Conservation (phyloP, 37 sponge, comb jelly and placozoan species). For the Lycopodina hypogea region DNA sequence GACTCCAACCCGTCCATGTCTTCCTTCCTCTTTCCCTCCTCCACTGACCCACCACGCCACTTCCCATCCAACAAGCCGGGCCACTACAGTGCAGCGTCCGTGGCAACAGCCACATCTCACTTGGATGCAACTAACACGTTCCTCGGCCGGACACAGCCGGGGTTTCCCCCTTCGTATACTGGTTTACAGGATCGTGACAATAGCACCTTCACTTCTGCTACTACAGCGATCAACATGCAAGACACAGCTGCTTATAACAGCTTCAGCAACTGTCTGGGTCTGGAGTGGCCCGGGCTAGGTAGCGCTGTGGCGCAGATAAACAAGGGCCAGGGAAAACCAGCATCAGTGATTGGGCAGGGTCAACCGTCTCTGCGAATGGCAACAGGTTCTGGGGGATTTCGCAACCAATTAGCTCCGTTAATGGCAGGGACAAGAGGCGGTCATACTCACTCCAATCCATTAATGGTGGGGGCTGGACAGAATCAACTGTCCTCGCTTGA, state of each 20-base stretch:
- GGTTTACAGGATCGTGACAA: not conserved
- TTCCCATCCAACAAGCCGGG: not conserved
- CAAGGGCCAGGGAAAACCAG: not conserved
- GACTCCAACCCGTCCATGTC: slow-evolving; percentile 7
- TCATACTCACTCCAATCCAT: too few relatives aligned
- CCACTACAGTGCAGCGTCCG: not conserved
- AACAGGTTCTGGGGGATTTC: too few relatives aligned
- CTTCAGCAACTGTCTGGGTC: not conserved
- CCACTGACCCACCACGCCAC: not conserved
- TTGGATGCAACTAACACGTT: not conserved
- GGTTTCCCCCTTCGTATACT: slow-evolving; percentile 12
- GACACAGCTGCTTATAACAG: not conserved
- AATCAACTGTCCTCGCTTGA: too few relatives aligned
- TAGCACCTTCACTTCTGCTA: not conserved
- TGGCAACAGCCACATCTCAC: not conserved
- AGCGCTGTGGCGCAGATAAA: not conserved
- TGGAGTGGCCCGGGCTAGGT: slow-evolving; percentile 22
- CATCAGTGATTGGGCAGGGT: not conserved
- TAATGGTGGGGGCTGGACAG: too few relatives aligned
- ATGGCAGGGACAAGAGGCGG: too few relatives aligned
- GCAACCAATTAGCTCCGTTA: too few relatives aligned
- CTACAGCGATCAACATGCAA: not conserved
- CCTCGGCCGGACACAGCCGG: slow-evolving; percentile 20
- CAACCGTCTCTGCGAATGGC: not conserved
- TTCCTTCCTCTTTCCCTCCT: not conserved